phyloP scores from a whole-genome alignment of 2,797 vertebrate genomes.

The Urocyon cinereoargenteus region DNA sequence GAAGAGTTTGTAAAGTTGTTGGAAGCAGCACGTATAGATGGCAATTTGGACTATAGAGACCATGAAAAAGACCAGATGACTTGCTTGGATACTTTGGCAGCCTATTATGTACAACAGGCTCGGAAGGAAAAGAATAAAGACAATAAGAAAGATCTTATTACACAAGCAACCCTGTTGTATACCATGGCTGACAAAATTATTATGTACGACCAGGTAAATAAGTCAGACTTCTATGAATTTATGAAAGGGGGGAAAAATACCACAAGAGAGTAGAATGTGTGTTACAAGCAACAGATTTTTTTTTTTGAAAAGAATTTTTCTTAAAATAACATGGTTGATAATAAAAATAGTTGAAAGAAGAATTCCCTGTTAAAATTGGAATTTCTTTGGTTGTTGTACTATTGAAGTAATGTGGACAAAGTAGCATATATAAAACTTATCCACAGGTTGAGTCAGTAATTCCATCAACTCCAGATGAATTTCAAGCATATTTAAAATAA shows the following conservation, averaged over 20 bases:
- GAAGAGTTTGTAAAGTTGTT: constrained; percentile 99
- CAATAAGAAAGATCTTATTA: constrained; percentile 99
- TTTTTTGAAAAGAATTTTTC: constrained; percentile 27
- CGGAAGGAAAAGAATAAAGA: constrained; percentile 99
- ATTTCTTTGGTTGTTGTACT: constrained; percentile 19
- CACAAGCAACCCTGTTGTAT: constrained; percentile 97
- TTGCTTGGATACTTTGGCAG: constrained; percentile 97
- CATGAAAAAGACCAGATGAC: constrained; percentile 99
- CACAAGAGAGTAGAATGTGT: constrained; percentile 52
- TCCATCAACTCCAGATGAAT: constrained; percentile 9
- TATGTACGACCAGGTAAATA: constrained; percentile 99
- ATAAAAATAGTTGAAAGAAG: background rate
- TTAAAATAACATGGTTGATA: constrained; percentile 15
- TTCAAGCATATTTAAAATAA: constrained; percentile 19
- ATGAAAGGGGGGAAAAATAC: constrained; percentile 18
- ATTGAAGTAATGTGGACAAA: constrained; percentile 7
- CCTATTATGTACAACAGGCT: constrained; percentile 99
- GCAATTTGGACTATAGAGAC: constrained; percentile 99
- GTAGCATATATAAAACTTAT: constrained; percentile 44
- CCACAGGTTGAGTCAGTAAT: background rate
- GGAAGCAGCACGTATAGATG: constrained; percentile 98
- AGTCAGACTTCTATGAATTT: constrained; percentile 32
- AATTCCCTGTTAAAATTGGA: constrained; percentile 10
- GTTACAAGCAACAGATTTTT: background rate
- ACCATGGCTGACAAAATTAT: constrained; percentile 99